Evolutionary conservation across 1,140 invertebrate species (phyloP).

Genomic region (Halyomorpha halys): DNA sequence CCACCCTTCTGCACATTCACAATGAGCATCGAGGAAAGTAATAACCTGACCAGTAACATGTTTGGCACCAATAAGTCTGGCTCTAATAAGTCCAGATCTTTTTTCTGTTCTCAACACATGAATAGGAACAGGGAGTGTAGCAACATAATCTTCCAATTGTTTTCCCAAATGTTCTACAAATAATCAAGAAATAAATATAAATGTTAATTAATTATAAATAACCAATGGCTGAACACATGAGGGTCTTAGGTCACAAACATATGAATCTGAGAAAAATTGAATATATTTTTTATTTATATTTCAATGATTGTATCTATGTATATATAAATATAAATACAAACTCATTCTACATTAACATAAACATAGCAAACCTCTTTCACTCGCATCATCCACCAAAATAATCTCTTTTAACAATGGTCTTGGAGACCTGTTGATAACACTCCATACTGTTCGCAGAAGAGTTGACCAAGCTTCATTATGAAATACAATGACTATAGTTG

Average conservation of each 20-base stretch:
- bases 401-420: constrained; percentile 78
- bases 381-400: constrained; percentile 91
- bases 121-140: constrained; percentile 69
- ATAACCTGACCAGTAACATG: constrained; percentile 88
- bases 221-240: too few species aligned
- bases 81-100: constrained; percentile 86
- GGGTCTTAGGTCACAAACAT: too few species aligned
- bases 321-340: too few species aligned
- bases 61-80: constrained; percentile 80
- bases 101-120: constrained; percentile 76
- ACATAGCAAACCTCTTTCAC: constrained; percentile 62
- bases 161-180: constrained; percentile 74
- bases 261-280: too few species aligned
- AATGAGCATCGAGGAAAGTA: constrained; percentile 93
- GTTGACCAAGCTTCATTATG: constrained; percentile 99
- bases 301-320: too few species aligned
- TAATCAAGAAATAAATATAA: too few species aligned
- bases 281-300: too few species aligned
- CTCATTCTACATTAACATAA: too few species aligned
- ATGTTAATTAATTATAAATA: too few species aligned
- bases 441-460: constrained; percentile 87
- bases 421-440: constrained; percentile 88
- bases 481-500: constrained; percentile 92
- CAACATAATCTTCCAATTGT: constrained; percentile 82
- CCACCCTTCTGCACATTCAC: constrained; percentile 88